These are phyloP conservation scores for Neoaliturus tenellus DNA, from an alignment of 2,888 invertebrate species.

Conservation along the genomic window DNA sequence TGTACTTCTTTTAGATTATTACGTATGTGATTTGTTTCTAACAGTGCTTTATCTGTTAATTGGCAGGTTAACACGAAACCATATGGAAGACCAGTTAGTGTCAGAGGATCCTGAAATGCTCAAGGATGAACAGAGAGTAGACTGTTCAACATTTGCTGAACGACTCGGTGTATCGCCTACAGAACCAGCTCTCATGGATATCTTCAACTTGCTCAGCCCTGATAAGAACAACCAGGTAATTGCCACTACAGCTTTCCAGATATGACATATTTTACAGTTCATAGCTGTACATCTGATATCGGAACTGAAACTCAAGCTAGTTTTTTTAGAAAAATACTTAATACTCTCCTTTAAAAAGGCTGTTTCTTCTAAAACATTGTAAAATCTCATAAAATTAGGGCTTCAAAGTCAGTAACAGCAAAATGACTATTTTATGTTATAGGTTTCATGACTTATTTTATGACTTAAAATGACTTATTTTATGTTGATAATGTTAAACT, in stretches of 20 bases:
- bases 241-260: constrained; percentile 12
- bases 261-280: too few relatives aligned
- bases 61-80: constrained; percentile 65
- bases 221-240: not conserved
- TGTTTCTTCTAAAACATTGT: too few relatives aligned
- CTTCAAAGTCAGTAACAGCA: too few relatives aligned
- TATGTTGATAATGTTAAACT: too few relatives aligned
- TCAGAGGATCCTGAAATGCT: constrained; percentile 60
- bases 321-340: too few relatives aligned
- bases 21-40: not conserved
- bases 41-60: not conserved
- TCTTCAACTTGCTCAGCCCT: constrained; percentile 77
- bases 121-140: not conserved
- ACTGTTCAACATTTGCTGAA: constrained; percentile 75
- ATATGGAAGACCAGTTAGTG: constrained; percentile 71
- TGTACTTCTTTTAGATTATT: not conserved
- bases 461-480: too few relatives aligned
- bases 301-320: too few relatives aligned
- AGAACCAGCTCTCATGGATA: constrained; percentile 75
- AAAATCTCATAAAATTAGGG: too few relatives aligned
- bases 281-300: too few relatives aligned
- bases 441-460: too few relatives aligned
- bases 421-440: too few relatives aligned
- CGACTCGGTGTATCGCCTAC: constrained; percentile 78
- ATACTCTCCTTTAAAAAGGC: too few relatives aligned